phyloP scores from a whole-genome alignment of 2,113 vertebrate species.

The Gobius niger region DNA sequence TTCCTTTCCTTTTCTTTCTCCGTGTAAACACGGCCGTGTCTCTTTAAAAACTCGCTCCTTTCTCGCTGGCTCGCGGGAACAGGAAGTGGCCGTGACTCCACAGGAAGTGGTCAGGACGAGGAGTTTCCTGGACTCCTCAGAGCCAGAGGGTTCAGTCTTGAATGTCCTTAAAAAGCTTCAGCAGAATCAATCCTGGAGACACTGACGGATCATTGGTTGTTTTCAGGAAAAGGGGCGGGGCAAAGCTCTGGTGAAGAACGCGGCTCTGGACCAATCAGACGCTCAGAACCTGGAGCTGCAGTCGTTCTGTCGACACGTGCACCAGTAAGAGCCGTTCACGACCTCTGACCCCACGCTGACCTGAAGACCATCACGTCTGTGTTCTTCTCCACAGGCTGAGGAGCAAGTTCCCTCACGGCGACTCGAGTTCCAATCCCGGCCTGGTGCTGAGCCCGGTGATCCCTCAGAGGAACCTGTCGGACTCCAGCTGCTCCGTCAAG shows the following conservation, averaged over 20 bases:
- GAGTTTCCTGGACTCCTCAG: neutral
- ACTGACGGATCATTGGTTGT: no score
- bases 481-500: conserved; percentile 90
- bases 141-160: no score
- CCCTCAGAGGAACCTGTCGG: conserved; percentile 82
- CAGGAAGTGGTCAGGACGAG: neutral
- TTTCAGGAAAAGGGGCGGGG: conserved; percentile 82
- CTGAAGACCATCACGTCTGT: neutral
- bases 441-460: conserved; percentile 91
- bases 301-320: conserved; percentile 89
- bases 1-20: no score
- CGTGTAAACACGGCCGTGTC: neutral
- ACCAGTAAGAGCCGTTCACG: neutral
- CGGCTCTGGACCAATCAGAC: conserved; percentile 79
- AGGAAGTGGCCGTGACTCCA: neutral
- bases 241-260: conserved; percentile 74
- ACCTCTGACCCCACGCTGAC: no score
- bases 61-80: neutral
- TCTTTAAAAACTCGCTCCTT: neutral
- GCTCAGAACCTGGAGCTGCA: conserved; percentile 87
- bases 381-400: conserved; percentile 76
- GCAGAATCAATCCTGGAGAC: no score
- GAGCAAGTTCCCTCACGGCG: conserved; percentile 78
- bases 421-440: conserved; percentile 85
- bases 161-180: no score